A percentile compares a stretch with the other conserved stretches of the same genome.
phyloP scores from a whole-genome alignment of 2,113 vertebrate genomes.

The Pantherophis guttatus region DNA sequence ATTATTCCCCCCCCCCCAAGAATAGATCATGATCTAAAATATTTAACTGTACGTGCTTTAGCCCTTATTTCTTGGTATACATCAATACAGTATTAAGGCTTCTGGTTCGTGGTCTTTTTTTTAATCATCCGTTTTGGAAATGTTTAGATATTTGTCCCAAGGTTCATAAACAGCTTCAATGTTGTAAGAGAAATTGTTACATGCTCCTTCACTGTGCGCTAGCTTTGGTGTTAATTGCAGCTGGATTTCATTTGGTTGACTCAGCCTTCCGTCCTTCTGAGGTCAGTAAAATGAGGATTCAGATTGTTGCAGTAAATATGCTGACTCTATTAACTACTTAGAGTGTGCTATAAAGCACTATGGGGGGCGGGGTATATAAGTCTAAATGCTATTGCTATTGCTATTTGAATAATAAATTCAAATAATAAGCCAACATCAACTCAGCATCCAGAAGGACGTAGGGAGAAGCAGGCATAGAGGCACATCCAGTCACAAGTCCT shows the following conservation, averaged over 20 bases:
- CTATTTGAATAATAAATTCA: background rate
- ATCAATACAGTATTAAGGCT: background rate
- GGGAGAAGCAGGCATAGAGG: background rate
- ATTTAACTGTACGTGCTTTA: background rate
- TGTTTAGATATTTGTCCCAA: background rate
- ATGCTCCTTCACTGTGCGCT: background rate
- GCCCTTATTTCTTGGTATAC: background rate
- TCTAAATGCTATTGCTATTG: background rate
- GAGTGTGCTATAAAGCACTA: background rate
- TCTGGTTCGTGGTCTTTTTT: background rate
- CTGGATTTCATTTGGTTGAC: background rate
- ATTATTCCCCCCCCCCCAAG: too few species aligned
- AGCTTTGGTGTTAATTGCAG: background rate
- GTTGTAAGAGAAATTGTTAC: background rate
- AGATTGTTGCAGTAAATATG: background rate
- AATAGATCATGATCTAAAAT: background rate
- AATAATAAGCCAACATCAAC: background rate
- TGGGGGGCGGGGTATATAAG: background rate
- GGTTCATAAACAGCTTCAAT: background rate
- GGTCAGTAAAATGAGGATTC: background rate
- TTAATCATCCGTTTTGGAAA: background rate
- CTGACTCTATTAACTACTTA: background rate
- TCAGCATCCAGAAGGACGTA: background rate
- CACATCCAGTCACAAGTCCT: background rate
- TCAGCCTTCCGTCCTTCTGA: background rate